Evolutionary conservation across 2,888 invertebrate genomes (phyloP), one percentile per base, ranked within the genome.

Genomic region (Tenthredo mesomela): DNA sequence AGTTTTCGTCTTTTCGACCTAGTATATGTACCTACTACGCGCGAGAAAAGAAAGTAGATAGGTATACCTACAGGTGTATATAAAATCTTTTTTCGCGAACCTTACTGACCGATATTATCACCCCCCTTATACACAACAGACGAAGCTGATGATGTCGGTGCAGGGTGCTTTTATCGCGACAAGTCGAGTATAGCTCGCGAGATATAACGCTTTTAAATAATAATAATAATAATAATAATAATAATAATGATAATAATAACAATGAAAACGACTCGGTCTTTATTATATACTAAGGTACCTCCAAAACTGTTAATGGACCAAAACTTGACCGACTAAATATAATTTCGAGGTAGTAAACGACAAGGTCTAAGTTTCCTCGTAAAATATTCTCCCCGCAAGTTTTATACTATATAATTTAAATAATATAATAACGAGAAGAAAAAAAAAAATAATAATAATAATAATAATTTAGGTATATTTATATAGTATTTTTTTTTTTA

Each of bases 401-500:
- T n/a, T n/a, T n/a, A n/a, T 70, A 70, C 40, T 71, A 71, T 71
- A 43, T 47, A 50, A 61, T 61, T 61, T 12, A 61, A 25, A 61
- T 61, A 21, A 61, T 61, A 25, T 61, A 25, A 61, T 61, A 61
- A 61, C 3, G 2, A 18, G 1, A 33, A n/a, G 9, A 71, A 61
- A 12, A 29, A 61, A 12, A 12, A 61, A 10, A 25, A 21, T 7
- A 21, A 61, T 10, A 29, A 29, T 29, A 29, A 29, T 29, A 29
- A 29, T 29, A 29, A 29, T 29, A 29, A 29, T 29, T 61, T 25
- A 25, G 29, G 21, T 67, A 67, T 29, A 67, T 29, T 33, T 29
- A 67, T 29, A 67, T 29, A 85, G 18, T 67, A 77, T 50, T 75
- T 73, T 61, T 67, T 84, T 50, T 75, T 73, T 61, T 40, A 18